phyloP scores from a whole-genome alignment of 1,140 invertebrate genomes.

The Euwallacea similis region DNA sequence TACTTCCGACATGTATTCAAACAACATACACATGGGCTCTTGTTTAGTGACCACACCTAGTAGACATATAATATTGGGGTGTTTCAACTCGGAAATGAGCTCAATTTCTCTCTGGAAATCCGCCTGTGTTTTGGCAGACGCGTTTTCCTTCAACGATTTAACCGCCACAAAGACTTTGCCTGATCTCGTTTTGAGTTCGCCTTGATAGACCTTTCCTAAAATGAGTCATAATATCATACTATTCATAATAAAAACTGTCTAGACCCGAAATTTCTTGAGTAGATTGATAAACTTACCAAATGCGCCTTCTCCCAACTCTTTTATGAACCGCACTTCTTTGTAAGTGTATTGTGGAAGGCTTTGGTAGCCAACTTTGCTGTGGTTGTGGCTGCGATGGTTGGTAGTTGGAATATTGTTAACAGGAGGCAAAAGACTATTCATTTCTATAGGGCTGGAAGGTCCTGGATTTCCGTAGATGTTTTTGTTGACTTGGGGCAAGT shows the following conservation, averaged over 20 bases:
- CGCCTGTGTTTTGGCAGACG: conserved; percentile 85
- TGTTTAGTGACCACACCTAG: conserved; percentile 89
- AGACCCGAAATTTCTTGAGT: neutral
- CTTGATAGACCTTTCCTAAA: conserved; percentile 80
- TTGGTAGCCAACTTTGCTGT: conserved; percentile 53
- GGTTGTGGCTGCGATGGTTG: conserved; percentile 40
- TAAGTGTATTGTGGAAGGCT: conserved; percentile 73
- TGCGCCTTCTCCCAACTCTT: conserved; percentile 94
- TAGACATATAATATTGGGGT: conserved; percentile 95
- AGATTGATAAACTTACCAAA: conserved; percentile 69
- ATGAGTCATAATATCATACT: neutral
- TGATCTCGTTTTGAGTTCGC: conserved; percentile 73
- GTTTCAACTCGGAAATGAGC: conserved; percentile 89
- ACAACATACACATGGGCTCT: conserved; percentile 88
- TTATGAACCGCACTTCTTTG: conserved; percentile 83
- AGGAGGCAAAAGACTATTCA: conserved; percentile 72
- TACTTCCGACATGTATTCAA: conserved; percentile 87
- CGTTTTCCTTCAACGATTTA: conserved; percentile 93
- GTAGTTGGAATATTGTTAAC: conserved; percentile 49
- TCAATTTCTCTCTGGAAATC: conserved; percentile 91
- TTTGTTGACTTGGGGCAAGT: conserved; percentile 70
- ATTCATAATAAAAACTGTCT: too few species aligned
- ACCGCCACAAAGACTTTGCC: conserved; percentile 83
- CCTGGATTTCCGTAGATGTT: conserved; percentile 73
- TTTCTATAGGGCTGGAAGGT: conserved; percentile 69